Percentiles rank a stretch among this genome's conserved stretches.
Evolutionary conservation across 2,113 vertebrate species (phyloP).

Genomic region (Strigops habroptila): DNA sequence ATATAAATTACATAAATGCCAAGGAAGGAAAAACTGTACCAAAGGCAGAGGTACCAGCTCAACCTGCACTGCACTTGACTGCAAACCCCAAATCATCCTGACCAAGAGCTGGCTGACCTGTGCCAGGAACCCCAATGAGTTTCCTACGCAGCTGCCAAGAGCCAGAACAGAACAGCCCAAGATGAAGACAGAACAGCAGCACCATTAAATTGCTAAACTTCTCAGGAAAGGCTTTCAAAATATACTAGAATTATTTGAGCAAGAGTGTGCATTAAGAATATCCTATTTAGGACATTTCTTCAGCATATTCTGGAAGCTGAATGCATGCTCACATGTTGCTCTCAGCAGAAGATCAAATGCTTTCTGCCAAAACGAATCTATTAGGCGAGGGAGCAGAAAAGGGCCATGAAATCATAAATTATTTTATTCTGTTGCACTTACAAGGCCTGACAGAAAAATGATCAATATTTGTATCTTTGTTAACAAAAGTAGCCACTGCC

Average conservation of each 20-base stretch:
- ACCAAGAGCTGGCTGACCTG: background rate
- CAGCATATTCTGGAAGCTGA: background rate
- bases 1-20: background rate
- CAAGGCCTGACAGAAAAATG: background rate
- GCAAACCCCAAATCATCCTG: background rate
- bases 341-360: background rate
- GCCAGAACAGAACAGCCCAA: background rate
- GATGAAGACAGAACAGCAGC: background rate
- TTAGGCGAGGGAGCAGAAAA: background rate
- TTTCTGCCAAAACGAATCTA: background rate
- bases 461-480: background rate
- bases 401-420: background rate
- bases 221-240: background rate
- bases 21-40: background rate
- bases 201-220: background rate
- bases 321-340: background rate
- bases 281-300: background rate
- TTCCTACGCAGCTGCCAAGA: background rate
- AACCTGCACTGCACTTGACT: rapidly evolving
- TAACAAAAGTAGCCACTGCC: background rate
- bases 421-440: background rate
- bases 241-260: background rate
- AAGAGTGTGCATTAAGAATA: background rate
- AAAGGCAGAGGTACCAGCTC: background rate
- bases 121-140: background rate